Conservation (phyloP, 2,797 vertebrate species). For the Loriculus beryllinus region DNA sequence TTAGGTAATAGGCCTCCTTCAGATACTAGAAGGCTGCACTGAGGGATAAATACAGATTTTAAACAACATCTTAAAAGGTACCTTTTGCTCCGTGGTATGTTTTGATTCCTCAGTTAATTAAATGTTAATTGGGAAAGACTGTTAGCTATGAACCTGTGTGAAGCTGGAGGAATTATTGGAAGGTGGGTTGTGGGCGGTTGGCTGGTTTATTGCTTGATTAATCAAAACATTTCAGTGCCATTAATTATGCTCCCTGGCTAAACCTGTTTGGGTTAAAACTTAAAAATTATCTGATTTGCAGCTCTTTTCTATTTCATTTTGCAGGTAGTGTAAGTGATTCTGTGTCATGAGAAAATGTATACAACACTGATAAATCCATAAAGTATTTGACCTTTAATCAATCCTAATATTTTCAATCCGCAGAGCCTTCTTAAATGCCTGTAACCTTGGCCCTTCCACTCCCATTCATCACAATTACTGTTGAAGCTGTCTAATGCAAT, state of each 20-base stretch:
- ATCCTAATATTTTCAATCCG: conserved; percentile 77
- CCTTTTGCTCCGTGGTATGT: background rate
- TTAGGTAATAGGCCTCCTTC: background rate
- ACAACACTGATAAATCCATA: conserved; percentile 76
- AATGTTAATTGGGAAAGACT: background rate
- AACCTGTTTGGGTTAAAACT: background rate
- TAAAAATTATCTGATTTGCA: conserved; percentile 50
- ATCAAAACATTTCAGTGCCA: conserved; percentile 48
- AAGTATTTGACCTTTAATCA: conserved; percentile 82
- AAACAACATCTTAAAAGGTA: background rate
- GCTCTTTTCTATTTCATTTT: conserved; percentile 38
- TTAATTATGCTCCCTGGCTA: conserved; percentile 35
- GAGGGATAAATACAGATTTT: background rate
- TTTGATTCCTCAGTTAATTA: background rate
- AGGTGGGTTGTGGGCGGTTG: background rate
- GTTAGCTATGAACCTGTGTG: background rate
- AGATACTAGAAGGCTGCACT: background rate
- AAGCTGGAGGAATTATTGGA: background rate
- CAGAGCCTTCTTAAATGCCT: conserved; percentile 74
- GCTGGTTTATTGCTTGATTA: conserved; percentile 39
- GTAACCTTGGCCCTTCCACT: conserved; percentile 68
- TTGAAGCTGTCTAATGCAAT: conserved; percentile 73
- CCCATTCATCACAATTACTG: conserved; percentile 80
- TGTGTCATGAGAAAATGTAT: conserved; percentile 70
- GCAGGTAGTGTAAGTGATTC: conserved; percentile 51